These are phyloP conservation scores for Philopotamus ludificatus DNA, from an alignment of 1,140 invertebrate species.

Conservation along the genomic window DNA sequence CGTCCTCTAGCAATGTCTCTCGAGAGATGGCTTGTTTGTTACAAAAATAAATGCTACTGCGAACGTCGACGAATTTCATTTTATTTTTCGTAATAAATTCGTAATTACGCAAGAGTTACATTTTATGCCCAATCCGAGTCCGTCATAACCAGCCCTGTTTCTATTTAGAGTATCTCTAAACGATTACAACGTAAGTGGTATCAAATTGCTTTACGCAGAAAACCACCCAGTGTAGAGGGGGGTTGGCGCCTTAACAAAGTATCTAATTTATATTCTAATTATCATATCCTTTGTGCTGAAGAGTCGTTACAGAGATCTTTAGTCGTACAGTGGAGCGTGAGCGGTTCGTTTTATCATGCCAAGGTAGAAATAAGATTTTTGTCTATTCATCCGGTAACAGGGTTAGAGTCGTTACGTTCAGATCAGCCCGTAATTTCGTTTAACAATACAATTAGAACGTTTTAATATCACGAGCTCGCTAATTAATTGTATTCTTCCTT, in stretches of 20 bases:
- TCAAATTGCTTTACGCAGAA: neutral
- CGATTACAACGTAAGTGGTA: neutral
- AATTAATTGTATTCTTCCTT: neutral
- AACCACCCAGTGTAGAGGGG: neutral
- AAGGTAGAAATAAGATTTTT: neutral
- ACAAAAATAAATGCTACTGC: no score
- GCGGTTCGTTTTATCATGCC: neutral
- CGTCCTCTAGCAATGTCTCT: no score
- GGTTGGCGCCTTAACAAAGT: neutral
- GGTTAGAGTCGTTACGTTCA: neutral
- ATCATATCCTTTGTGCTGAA: constrained; percentile 18
- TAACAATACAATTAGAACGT: neutral
- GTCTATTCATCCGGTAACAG: neutral
- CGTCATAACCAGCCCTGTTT: neutral
- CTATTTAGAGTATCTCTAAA: neutral
- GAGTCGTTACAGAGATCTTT: neutral
- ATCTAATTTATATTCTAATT: constrained; percentile 21
- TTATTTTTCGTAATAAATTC: no score
- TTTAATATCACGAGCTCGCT: neutral
- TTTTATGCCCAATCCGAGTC: no score
- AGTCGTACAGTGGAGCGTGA: neutral
- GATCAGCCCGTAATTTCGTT: neutral
- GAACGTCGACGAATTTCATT: no score
- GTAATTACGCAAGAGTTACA: no score
- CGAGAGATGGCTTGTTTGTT: no score